Conservation (phyloP, 92 coral and sea anemone species). For the Phymanthus crucifer region DNA sequence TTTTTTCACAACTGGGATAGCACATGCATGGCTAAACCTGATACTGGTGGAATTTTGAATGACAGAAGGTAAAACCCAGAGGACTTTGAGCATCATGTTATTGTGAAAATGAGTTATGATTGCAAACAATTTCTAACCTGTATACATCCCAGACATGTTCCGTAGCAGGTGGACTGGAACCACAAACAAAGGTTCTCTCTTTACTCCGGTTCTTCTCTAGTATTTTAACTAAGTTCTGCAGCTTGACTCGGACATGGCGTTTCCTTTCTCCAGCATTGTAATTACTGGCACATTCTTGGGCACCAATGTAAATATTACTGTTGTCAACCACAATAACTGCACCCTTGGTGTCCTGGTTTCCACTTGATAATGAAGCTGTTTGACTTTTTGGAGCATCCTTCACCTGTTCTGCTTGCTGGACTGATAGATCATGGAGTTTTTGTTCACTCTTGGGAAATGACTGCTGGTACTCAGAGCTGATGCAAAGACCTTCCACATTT, state of each 20-base stretch:
- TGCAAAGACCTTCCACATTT: neutral
- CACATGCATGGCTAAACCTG: too few species aligned
- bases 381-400: neutral
- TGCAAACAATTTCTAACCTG: conserved; percentile 55
- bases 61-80: too few species aligned
- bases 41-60: too few species aligned
- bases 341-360: conserved; percentile 25
- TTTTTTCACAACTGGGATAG: too few species aligned
- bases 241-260: conserved; percentile 87
- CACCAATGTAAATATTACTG: conserved; percentile 96
- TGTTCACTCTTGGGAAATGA: neutral
- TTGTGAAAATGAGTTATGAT: too few species aligned
- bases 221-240: conserved; percentile 89
- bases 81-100: too few species aligned
- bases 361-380: neutral
- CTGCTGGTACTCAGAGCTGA: neutral
- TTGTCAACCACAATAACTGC: conserved; percentile 87
- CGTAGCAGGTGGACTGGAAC: conserved; percentile 97
- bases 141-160: conserved; percentile 98
- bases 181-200: conserved; percentile 82
- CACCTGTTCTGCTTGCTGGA: neutral
- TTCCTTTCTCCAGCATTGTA: conserved; percentile 72
- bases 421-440: neutral
- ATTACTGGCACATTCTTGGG: conserved; percentile 91
- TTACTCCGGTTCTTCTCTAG: conserved; percentile 77